phyloP scores from a whole-genome alignment of 2,797 vertebrate genomes.

The Enteromius mattozi region DNA sequence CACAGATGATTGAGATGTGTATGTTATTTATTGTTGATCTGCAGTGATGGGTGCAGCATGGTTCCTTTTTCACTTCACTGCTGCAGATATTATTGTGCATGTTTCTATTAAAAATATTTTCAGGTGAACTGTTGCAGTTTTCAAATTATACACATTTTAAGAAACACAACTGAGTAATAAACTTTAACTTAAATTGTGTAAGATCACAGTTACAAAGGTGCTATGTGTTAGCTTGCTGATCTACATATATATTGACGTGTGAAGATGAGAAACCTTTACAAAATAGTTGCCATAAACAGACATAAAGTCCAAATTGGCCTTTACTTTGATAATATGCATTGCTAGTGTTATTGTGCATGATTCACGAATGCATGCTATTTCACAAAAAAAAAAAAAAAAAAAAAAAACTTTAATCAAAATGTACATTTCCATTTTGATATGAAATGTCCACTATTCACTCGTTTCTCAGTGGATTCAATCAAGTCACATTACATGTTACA shows the following conservation, averaged over 20 bases:
- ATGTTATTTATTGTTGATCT: not conserved
- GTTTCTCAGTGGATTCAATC: not conserved
- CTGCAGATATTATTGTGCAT: conserved; percentile 1
- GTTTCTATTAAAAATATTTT: not conserved
- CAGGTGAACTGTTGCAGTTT: not conserved
- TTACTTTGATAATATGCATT: not conserved
- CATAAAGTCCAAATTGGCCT: not conserved
- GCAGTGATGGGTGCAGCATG: conserved; percentile 14
- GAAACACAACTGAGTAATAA: not conserved
- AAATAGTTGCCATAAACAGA: not conserved
- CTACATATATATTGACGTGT: not conserved
- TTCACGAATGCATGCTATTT: not conserved
- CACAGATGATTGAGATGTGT: not conserved
- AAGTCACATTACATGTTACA: not conserved
- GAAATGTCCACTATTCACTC: not conserved
- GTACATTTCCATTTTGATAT: conserved; percentile 5
- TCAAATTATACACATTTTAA: not conserved
- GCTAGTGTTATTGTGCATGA: not conserved
- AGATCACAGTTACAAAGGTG: not conserved
- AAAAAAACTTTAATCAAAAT: conserved; percentile 6
- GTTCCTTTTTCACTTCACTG: not conserved
- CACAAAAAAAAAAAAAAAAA: not conserved
- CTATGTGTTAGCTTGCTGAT: not conserved
- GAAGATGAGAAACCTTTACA: not conserved
- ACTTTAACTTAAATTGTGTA: not conserved